A percentile compares a stretch with the other conserved stretches of the same genome.
phyloP scores from a whole-genome alignment of 2,888 invertebrate genomes.

The Lochmaea capreae region DNA sequence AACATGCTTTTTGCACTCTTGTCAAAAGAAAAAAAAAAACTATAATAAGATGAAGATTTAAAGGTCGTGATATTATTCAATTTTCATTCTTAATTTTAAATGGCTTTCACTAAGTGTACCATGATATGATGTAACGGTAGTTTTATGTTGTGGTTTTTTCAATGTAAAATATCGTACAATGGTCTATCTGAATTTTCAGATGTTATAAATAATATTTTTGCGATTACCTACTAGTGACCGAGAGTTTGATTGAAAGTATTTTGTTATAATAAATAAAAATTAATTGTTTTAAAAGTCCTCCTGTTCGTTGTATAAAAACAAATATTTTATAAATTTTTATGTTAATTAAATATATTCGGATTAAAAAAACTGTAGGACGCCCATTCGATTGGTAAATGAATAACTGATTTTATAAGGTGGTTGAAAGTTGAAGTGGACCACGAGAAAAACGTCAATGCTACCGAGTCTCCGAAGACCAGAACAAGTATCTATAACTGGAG shows the following conservation, averaged over 20 bases:
- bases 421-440: slow-evolving; percentile 16
- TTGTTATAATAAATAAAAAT: too few species aligned
- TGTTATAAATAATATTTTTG: too few species aligned
- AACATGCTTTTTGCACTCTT: slow-evolving; percentile 23
- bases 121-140: neutral
- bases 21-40: slow-evolving; percentile 21
- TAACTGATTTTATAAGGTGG: neutral
- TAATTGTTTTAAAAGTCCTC: too few species aligned
- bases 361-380: neutral
- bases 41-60: slow-evolving; percentile 35
- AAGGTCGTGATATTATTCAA: slow-evolving; percentile 43
- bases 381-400: neutral
- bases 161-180: neutral
- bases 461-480: neutral
- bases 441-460: slow-evolving; percentile 10
- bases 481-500: slow-evolving; percentile 1
- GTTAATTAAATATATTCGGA: too few species aligned
- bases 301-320: too few species aligned
- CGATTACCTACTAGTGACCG: too few species aligned
- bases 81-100: slow-evolving; percentile 30
- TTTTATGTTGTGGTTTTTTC: neutral
- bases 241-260: too few species aligned
- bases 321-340: too few species aligned
- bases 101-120: slow-evolving; percentile 6
- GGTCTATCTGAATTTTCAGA: neutral